These are phyloP conservation scores for Pseudochromis fuscus DNA, from an alignment of 2,797 vertebrate species.

Conservation along the genomic window DNA sequence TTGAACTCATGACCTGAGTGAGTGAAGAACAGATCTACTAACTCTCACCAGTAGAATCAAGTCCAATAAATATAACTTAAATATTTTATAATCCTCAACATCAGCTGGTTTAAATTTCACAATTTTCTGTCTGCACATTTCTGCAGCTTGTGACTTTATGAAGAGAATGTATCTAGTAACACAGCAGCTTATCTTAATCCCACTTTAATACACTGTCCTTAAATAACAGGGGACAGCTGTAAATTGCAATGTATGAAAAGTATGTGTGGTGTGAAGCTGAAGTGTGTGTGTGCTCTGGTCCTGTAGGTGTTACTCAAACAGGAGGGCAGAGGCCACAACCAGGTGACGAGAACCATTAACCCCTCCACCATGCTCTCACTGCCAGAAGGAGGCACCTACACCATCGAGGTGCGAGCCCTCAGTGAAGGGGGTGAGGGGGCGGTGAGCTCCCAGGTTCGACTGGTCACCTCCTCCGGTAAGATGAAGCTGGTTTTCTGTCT, in stretches of 20 bases:
- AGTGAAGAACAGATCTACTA: background rate
- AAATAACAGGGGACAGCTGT: background rate
- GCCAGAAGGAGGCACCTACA: slow-evolving; percentile 93
- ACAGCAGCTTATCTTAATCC: too few relatives aligned
- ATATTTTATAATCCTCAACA: too few relatives aligned
- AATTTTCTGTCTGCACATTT: too few relatives aligned
- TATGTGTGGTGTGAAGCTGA: background rate
- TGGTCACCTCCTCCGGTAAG: slow-evolving; percentile 94
- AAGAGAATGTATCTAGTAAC: too few relatives aligned
- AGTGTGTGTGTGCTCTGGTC: slow-evolving; percentile 7
- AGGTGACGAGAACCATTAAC: slow-evolving; percentile 95
- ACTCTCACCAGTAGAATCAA: too few relatives aligned
- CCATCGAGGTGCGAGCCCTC: slow-evolving; percentile 93
- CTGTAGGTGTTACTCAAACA: slow-evolving; percentile 92
- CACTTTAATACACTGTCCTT: too few relatives aligned
- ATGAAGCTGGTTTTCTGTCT: background rate
- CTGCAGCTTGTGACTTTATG: too few relatives aligned
- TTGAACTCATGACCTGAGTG: background rate
- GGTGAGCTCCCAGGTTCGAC: slow-evolving; percentile 90
- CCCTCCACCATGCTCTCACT: slow-evolving; percentile 92
- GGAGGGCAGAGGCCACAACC: slow-evolving; percentile 92
- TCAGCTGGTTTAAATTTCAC: too few relatives aligned
- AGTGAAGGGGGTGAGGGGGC: slow-evolving; percentile 96
- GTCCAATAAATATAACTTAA: too few relatives aligned
- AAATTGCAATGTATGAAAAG: background rate